phyloP scores from a whole-genome alignment of 2,888 invertebrate genomes.

The Megalurothrips usitatus region DNA sequence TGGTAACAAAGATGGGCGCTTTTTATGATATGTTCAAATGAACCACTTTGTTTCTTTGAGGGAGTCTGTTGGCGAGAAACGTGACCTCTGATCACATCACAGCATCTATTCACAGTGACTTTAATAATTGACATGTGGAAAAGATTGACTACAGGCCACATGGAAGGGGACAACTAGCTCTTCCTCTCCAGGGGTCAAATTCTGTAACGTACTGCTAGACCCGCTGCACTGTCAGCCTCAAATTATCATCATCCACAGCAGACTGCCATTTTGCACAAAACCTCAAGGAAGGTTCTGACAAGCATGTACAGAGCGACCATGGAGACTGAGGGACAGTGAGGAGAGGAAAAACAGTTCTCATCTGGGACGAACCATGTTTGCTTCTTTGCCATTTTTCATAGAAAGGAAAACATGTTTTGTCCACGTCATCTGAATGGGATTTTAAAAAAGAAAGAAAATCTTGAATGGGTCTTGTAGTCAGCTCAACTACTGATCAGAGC shows the following conservation, averaged over 20 bases:
- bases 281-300: too few species aligned
- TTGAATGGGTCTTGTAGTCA: not conserved
- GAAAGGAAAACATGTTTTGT: not conserved
- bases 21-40: not conserved
- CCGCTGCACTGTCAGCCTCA: not conserved
- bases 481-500: not conserved
- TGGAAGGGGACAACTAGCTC: conserved; percentile 14
- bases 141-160: conserved; percentile 23
- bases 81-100: conserved; percentile 13
- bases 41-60: not conserved
- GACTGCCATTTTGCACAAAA: too few species aligned
- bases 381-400: too few species aligned
- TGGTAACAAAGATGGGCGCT: not conserved
- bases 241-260: too few species aligned
- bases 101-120: conserved; percentile 13
- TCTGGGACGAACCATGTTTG: not conserved
- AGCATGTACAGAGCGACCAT: not conserved
- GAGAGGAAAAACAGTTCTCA: conserved; percentile 4
- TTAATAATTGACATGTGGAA: conserved; percentile 23
- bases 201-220: not conserved
- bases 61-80: not conserved
- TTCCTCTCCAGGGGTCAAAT: not conserved
- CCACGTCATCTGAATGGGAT: not conserved
- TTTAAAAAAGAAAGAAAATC: too few species aligned
- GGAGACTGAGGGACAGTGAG: not conserved